A percentile compares a stretch with the other conserved stretches of the same genome.
phyloP scores from a whole-genome alignment of 2,113 vertebrate species.

The Smithornis capensis region DNA sequence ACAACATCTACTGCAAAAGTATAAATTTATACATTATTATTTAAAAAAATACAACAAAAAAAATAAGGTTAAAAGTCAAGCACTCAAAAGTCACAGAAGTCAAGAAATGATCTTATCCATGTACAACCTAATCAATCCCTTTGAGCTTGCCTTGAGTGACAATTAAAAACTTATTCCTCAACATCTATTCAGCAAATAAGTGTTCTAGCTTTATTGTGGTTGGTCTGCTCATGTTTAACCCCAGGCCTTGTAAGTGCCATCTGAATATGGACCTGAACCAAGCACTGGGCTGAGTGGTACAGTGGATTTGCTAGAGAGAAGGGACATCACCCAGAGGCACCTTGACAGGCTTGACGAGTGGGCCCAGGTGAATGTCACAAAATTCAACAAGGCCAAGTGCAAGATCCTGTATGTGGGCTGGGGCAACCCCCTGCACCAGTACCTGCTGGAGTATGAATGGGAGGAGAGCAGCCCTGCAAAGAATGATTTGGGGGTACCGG shows the following conservation, averaged over 20 bases:
- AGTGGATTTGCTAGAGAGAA: accelerated
- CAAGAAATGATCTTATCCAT: neutral
- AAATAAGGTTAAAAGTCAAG: neutral
- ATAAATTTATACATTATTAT: neutral
- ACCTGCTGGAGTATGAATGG: neutral
- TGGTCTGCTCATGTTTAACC: neutral
- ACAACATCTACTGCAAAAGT: neutral
- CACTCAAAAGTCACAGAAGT: neutral
- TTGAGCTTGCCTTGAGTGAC: neutral
- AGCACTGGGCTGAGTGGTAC: neutral
- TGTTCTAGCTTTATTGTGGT: accelerated
- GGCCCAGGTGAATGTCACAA: accelerated
- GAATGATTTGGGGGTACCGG: neutral
- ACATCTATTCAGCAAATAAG: neutral
- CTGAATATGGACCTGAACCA: neutral
- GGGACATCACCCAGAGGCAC: neutral
- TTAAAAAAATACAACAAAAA: neutral
- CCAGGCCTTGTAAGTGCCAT: neutral
- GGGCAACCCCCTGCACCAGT: neutral
- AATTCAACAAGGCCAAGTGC: neutral
- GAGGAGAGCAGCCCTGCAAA: neutral
- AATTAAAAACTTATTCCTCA: neutral
- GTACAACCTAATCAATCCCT: neutral
- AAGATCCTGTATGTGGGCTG: neutral
- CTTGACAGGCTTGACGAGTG: neutral